Percentiles rank a stretch among this genome's conserved stretches.
Evolutionary conservation across 64 coral and sea anemone genomes (phyloP).

Genomic region (Pocillopora verrucosa): DNA sequence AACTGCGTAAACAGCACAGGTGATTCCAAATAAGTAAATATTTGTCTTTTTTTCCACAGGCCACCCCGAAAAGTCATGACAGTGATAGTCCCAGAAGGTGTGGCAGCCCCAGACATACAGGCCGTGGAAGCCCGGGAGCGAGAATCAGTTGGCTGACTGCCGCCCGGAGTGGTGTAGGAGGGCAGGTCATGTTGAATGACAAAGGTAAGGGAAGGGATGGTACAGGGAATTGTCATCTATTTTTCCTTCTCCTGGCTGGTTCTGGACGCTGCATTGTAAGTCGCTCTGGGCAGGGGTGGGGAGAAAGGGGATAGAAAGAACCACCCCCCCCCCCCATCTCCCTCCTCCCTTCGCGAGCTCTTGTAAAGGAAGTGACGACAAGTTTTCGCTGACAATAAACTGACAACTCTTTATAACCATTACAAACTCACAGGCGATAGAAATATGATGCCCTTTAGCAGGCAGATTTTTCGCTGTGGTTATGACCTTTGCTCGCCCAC

Average conservation of each 20-base stretch:
- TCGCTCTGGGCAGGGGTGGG: too few relatives aligned
- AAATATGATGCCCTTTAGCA: too few relatives aligned
- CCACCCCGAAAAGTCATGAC: background rate
- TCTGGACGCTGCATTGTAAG: background rate
- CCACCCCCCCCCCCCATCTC: too few relatives aligned
- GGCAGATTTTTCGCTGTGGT: too few relatives aligned
- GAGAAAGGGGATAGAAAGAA: too few relatives aligned
- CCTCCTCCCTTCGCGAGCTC: too few relatives aligned
- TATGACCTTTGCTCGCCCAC: too few relatives aligned
- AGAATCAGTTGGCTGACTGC: slow-evolving; percentile 60
- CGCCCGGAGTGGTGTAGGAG: slow-evolving; percentile 37
- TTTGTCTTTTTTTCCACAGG: background rate
- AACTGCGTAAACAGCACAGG: too few relatives aligned
- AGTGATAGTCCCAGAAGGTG: background rate
- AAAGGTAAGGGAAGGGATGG: slow-evolving; percentile 52
- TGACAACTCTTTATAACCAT: too few relatives aligned
- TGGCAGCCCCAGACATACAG: slow-evolving; percentile 16
- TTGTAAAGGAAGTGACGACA: too few relatives aligned
- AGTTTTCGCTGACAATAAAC: too few relatives aligned
- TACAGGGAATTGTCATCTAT: background rate
- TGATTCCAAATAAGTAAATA: background rate
- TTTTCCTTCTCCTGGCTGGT: background rate
- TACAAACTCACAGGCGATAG: too few relatives aligned
- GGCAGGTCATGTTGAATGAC: slow-evolving; percentile 66
- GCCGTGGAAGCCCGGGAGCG: slow-evolving; percentile 40